Conservation (phyloP, 1,140 invertebrate genomes). For the Lycorma delicatula region DNA sequence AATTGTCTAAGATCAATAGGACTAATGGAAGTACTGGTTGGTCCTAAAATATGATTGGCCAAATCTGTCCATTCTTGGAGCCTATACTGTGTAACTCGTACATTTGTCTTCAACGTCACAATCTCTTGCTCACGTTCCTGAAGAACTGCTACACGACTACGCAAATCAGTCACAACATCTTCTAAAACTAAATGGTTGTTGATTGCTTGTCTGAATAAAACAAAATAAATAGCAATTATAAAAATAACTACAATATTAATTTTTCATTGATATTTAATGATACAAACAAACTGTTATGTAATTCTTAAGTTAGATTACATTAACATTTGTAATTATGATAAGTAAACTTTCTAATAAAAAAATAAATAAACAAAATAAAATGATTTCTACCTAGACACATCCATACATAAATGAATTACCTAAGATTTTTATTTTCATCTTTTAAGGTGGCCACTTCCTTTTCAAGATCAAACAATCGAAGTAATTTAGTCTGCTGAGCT, state of each 20-base stretch:
- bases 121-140: conserved; percentile 19
- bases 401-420: conserved; percentile 17
- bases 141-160: neutral
- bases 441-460: conserved; percentile 18
- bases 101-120: conserved; percentile 14
- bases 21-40: neutral
- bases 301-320: neutral
- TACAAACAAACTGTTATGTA: neutral
- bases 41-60: conserved; percentile 12
- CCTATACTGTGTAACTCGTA: conserved; percentile 11
- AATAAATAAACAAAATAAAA: too few relatives aligned
- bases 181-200: conserved; percentile 23
- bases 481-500: conserved; percentile 24
- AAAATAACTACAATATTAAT: neutral
- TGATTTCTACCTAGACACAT: too few relatives aligned
- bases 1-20: conserved; percentile 6
- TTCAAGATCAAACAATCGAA: conserved; percentile 22
- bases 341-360: too few relatives aligned
- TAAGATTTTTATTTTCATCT: conserved; percentile 22
- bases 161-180: conserved; percentile 21
- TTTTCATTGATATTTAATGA: neutral
- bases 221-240: neutral
- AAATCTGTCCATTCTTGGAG: conserved; percentile 20
- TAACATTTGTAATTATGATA: too few relatives aligned
- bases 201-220: conserved; percentile 17